A percentile compares a stretch with the other conserved stretches of the same genome.
phyloP scores from a whole-genome alignment of 2,113 vertebrate genomes.

The Dicentrarchus labrax region DNA sequence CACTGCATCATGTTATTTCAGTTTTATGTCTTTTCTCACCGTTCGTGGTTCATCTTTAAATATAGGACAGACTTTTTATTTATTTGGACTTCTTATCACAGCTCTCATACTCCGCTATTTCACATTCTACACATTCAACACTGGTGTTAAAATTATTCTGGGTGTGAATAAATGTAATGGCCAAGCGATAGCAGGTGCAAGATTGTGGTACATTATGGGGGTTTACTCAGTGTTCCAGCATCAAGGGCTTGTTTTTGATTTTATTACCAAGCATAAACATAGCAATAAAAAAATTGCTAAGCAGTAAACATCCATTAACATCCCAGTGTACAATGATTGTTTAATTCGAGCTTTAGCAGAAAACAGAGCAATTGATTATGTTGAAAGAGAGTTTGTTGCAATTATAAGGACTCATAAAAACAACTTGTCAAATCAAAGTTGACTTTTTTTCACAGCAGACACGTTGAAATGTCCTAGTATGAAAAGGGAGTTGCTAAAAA shows the following conservation, averaged over 20 bases:
- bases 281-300: neutral
- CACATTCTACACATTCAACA: neutral
- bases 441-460: constrained; percentile 7
- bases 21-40: neutral
- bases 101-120: neutral
- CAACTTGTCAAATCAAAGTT: neutral
- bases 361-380: neutral
- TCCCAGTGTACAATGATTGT: neutral
- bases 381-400: neutral
- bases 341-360: neutral
- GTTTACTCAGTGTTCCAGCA: neutral
- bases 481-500: constrained; percentile 17
- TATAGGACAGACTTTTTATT: neutral
- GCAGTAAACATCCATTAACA: neutral
- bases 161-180: neutral
- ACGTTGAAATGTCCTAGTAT: constrained; percentile 11
- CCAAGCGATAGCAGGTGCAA: neutral
- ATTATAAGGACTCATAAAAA: neutral
- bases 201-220: neutral
- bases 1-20: neutral
- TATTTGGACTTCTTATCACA: neutral
- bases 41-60: neutral
- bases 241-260: neutral
- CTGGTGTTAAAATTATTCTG: neutral
- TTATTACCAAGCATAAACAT: neutral